Base-by-base conservation (phyloP, 2,888 invertebrate species). In the Heliconius ethilla region DNA sequence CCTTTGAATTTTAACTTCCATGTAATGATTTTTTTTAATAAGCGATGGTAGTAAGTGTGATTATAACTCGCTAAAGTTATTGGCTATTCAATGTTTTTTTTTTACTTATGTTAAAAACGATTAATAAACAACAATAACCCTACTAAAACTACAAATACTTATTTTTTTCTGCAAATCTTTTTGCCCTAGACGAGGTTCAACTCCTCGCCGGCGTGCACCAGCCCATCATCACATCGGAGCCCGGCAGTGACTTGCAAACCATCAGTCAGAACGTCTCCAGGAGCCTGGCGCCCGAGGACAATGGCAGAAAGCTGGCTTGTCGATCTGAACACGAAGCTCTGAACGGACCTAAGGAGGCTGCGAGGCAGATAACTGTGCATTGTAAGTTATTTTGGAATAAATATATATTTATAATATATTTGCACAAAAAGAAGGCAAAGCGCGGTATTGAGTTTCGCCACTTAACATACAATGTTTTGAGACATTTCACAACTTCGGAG, bases 221-320 rank as follows among this genome's bases (percentile, higher is more conserved):
- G 85, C 95, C 96, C 0, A 92, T 95, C 33, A 86, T 95, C 27
- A 91, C 94, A 10, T 90, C 93, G 10, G 92, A 94, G 25, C 93
- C 95, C 0, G 95, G 89, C 67, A 88, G 95, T 29, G 96, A 96
- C 84, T 89, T 96, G 37, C 94, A 95, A 83, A 95, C 96, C 40
- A 95, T 96, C 78, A 89, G 95, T 27, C 96, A 96, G 89, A 96
- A 96, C 87, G 90, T 97, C 65, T 96, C 96, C 11, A 94, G 96
- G 78, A 90, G 87, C 15, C 89, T 97, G 76, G 89, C 92, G 0
- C 95, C 96, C 40, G 95, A 95, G 4, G 97, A 97, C 83, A 96
- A 96, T 86, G 96, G 96, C 18, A 96, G 95, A 84, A 90, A 91
- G 18, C 87, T 97, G 75, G 93, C 94, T 79, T 98, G 97, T 88